Evolutionary conservation across 2,888 invertebrate species (phyloP), one percentile per base, ranked within the genome.

Genomic region (Philonicus albiceps): DNA sequence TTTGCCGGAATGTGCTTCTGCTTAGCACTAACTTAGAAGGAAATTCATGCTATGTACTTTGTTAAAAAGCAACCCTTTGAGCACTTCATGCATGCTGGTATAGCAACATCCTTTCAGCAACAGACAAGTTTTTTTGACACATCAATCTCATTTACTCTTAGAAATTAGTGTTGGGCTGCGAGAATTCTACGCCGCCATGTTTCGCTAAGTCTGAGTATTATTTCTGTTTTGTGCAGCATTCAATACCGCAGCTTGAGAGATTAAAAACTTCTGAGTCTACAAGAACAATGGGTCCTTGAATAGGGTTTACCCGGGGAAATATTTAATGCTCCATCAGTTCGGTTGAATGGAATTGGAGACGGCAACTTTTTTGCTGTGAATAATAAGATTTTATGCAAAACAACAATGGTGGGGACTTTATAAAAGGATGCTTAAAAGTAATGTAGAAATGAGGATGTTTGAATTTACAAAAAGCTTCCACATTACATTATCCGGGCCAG

Each of bases 321-420:
- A 53, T 80, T 80, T 80, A 80, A 80, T 80, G 80, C 80, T 80
- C 31, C 80, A 80, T 80, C 53, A 80, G 80, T 80, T 49, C 34
- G 53, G 31, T 27, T 80, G 80, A 80, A 80, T 80, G 27, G 80
- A 49, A 49, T 80, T 27, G 27, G 30, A 80, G 80, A 80, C 80
- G 80, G 80, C 64, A 83, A 83, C 37, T 83, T 83, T 83, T 83
- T 31, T 83, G 19, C 37, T 83, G 83, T n/a, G 55, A 37, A 37
- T 83, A 83, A 83, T 83, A 72, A 83, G 83, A 83, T 83, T 83
- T 83, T 72, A 83, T 83, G 83, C 37, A 37, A 27, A 83, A 64
- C 83, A 83, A 80, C 80, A 80, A 80, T 80, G 22, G 80, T 31
- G 31, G 53, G 53, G 53, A 80, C 53, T 49, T 80, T 31, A 53